Conservation (phyloP, 2,888 invertebrate species). For the Gymnocheta viridis region DNA sequence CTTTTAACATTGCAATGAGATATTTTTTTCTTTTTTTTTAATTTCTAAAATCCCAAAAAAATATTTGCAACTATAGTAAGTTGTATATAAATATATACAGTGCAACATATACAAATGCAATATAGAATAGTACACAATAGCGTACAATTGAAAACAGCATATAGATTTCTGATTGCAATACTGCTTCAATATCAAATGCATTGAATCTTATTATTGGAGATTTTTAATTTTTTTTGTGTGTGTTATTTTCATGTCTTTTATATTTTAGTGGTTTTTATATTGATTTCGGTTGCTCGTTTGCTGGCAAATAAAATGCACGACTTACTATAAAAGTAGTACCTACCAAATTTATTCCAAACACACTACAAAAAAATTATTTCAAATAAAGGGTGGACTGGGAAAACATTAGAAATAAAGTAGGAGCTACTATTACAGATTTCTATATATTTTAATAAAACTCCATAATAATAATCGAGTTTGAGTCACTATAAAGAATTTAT, state of each 20-base stretch:
- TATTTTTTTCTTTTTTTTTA: background rate
- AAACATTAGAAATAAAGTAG: slow-evolving; percentile 17
- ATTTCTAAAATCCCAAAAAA: slow-evolving; percentile 29
- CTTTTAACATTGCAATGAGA: slow-evolving; percentile 17
- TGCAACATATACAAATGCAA: slow-evolving; percentile 28
- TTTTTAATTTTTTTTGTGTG: slow-evolving; percentile 5
- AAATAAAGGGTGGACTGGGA: slow-evolving; percentile 24
- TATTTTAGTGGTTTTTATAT: slow-evolving; percentile 56
- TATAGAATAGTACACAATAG: background rate
- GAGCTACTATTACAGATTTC: background rate
- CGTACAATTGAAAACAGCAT: slow-evolving; percentile 25
- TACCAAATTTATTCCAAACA: slow-evolving; percentile 67
- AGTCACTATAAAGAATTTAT: no score
- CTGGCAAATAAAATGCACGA: slow-evolving; percentile 70
- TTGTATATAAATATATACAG: background rate
- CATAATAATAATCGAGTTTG: no score
- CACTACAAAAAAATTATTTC: slow-evolving; percentile 31
- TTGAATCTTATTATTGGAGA: slow-evolving; percentile 62
- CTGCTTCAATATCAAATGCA: slow-evolving; percentile 63
- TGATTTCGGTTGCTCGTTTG: slow-evolving; percentile 69
- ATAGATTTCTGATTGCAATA: slow-evolving; percentile 50
- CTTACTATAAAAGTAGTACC: slow-evolving; percentile 68
- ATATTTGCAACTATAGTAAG: slow-evolving; percentile 42
- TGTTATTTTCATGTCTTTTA: slow-evolving; percentile 46
- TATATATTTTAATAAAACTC: background rate